Conservation (phyloP, 2,113 vertebrate genomes). For the Ramphastos sulfuratus region DNA sequence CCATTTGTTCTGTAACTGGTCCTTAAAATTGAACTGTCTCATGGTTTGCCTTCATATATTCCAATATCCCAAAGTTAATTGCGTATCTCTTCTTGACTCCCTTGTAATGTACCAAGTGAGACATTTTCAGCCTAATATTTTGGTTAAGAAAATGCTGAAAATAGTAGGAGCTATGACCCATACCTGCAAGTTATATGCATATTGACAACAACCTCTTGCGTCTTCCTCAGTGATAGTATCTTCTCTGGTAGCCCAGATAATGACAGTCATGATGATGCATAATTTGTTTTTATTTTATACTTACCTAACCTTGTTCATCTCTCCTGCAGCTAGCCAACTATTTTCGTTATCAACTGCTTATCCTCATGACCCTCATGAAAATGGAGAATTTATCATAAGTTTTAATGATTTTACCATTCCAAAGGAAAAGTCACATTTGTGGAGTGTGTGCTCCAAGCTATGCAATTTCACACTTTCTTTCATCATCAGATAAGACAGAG, state of each 20-base stretch:
- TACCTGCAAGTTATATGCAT: neutral
- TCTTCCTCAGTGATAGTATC: neutral
- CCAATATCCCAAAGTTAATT: neutral
- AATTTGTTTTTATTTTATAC: neutral
- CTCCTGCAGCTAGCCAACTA: neutral
- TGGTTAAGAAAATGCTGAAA: neutral
- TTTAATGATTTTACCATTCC: neutral
- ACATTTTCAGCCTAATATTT: constrained; percentile 4
- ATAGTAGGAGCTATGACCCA: neutral
- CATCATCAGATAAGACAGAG: neutral
- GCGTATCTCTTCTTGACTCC: neutral
- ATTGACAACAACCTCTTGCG: neutral
- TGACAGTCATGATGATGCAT: neutral
- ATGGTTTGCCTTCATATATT: neutral
- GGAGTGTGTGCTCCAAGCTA: neutral
- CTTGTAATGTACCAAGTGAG: neutral
- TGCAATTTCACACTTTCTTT: neutral
- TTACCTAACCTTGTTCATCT: neutral
- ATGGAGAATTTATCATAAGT: neutral
- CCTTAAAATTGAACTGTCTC: neutral
- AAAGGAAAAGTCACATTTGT: neutral
- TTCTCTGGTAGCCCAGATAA: neutral
- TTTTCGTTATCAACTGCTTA: neutral
- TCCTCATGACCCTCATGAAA: neutral
- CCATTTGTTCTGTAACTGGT: neutral